Base-by-base conservation (phyloP, 1,140 invertebrate genomes). In the Atta cephalotes region DNA sequence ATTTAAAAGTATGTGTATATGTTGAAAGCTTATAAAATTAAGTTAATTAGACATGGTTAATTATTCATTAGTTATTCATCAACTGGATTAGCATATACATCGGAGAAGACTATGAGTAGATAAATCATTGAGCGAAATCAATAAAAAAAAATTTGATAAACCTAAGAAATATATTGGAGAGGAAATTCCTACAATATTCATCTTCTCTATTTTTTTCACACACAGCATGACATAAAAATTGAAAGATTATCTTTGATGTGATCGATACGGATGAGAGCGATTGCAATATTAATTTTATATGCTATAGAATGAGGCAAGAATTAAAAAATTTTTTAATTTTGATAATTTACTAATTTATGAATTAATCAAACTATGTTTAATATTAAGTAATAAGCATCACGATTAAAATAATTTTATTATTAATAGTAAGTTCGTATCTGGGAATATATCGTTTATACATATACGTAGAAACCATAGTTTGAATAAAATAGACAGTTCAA, bases 371-470 rank as follows among this genome's bases (percentile, higher is more conserved):
- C n/a, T 14, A n/a, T 39, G 4, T 21, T 35, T 5, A 58, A 5
- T 70, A 21, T 74, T 56, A 74, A 74, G 2, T 16, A 28, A 12
- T 39, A 25, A 39, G 9, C 12, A 16, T 71, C 6, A 51, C 2
- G 5, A 71, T 51, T 71, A 53, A 72, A 71, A 28, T 51, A 71
- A 49, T 49, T 49, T 51, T 51, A 28, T 70, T 51, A 53, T 53
- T 53, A 49, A 0, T 7, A 28, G 1, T 25, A 14, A 28, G 2
- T 16, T 70, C 3, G 3, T 18, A n/a, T 53, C 18, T 49, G 39
- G 4, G 16, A 71, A 71, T 51, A 31, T 65, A 10, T 51, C 0
- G 0, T 49, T 25, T 71, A 16, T 21, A 4, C 14, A 68, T 70
- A 70, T 71, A 5, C 14, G 12, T 71, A 51, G n/a, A 51, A 35